Evolutionary conservation across 2,113 vertebrate species (phyloP).

Genomic region (Phalacrocorax aristotelis): DNA sequence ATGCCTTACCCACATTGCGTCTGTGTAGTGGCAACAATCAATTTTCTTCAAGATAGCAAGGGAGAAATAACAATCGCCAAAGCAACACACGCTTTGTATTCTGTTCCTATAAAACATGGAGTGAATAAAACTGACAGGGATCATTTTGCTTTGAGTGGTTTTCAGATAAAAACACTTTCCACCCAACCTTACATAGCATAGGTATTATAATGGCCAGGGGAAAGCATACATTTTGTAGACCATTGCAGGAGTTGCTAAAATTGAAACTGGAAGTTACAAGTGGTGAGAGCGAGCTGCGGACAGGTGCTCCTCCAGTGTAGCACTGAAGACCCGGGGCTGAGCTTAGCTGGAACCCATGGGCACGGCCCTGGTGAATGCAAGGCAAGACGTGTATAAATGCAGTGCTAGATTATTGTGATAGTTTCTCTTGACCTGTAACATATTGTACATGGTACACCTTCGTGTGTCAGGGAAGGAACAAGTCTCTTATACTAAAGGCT

Average conservation of each 20-base stretch:
- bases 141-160: not conserved
- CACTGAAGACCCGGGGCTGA: not conserved
- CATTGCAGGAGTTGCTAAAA: not conserved
- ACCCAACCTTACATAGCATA: not conserved
- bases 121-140: not conserved
- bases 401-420: not conserved
- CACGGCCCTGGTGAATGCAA: not conserved
- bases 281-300: not conserved
- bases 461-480: not conserved
- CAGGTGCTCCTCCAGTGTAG: not conserved
- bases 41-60: not conserved
- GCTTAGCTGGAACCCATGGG: not conserved
- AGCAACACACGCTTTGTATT: not conserved
- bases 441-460: not conserved
- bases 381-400: fast-evolving
- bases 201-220: not conserved
- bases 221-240: not conserved
- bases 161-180: conserved; percentile 1
- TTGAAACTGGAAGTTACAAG: not conserved
- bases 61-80: not conserved
- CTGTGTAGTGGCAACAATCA: not conserved
- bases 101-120: not conserved
- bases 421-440: not conserved
- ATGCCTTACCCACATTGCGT: not conserved
- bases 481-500: no score